phyloP scores from a whole-genome alignment of 2,888 invertebrate genomes.

The Dicycla oo region DNA sequence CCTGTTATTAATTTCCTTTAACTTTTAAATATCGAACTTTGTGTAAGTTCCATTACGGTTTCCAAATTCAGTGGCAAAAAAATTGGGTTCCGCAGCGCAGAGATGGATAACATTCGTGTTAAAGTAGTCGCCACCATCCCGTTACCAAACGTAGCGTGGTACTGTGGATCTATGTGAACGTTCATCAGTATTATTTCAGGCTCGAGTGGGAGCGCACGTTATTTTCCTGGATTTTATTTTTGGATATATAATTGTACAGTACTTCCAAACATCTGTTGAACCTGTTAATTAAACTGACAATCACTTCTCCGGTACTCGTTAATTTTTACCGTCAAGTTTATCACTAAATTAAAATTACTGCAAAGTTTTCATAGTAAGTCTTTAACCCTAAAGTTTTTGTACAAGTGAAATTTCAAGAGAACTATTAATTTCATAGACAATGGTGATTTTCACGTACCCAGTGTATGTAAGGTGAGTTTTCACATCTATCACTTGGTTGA shows the following conservation, averaged over 20 bases:
- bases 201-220: conserved; percentile 75
- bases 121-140: conserved; percentile 61
- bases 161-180: conserved; percentile 62
- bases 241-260: conserved; percentile 26
- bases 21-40: conserved; percentile 3
- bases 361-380: conserved; percentile 52
- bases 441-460: conserved; percentile 46
- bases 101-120: conserved; percentile 69
- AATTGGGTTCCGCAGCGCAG: conserved; percentile 51
- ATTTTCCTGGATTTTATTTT: conserved; percentile 37
- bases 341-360: conserved; percentile 22
- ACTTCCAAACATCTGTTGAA: conserved; percentile 48
- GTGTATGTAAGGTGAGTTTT: conserved; percentile 61
- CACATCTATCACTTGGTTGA: conserved; percentile 2
- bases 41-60: conserved; percentile 45
- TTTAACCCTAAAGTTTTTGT: conserved; percentile 55
- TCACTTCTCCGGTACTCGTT: conserved; percentile 25
- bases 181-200: conserved; percentile 82
- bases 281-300: conserved; percentile 31
- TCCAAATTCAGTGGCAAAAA: neutral
- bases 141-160: conserved; percentile 60
- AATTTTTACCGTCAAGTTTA: conserved; percentile 17
- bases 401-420: conserved; percentile 56
- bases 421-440: conserved; percentile 33
- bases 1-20: conserved; percentile 71